A percentile compares a stretch with the other conserved stretches of the same genome.
Conservation (phyloP, 2,113 vertebrate species). For the Sitta europaea region DNA sequence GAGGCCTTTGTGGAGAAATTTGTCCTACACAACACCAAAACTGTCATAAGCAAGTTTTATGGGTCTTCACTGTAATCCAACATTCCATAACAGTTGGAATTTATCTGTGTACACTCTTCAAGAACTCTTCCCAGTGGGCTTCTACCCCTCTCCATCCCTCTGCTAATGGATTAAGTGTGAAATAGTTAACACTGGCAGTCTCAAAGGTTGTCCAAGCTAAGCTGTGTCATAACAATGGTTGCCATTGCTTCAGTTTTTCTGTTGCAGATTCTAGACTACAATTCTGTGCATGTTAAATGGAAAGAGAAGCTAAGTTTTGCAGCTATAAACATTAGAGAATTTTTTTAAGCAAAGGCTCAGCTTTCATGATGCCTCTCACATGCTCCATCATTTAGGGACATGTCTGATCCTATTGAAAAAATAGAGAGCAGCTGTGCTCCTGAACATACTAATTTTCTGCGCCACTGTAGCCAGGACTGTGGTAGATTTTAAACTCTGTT, state of each 20-base stretch:
- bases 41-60: background rate
- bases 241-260: background rate
- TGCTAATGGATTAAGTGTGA: background rate
- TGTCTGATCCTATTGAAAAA: conserved; percentile 3
- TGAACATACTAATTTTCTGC: conserved; percentile 17
- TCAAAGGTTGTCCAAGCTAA: background rate
- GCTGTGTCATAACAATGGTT: background rate
- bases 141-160: background rate
- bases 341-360: background rate
- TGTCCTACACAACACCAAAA: background rate
- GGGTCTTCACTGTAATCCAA: background rate
- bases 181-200: background rate
- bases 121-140: background rate
- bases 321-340: background rate
- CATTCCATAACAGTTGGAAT: background rate
- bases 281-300: background rate
- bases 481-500: conserved; percentile 5
- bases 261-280: background rate
- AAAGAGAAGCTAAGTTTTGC: background rate
- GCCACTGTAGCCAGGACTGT: background rate
- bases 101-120: background rate
- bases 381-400: background rate
- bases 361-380: background rate
- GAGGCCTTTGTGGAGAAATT: background rate
- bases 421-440: background rate